These are phyloP conservation scores for Lagopus muta DNA, from an alignment of 2,113 vertebrate genomes.

Conservation along the genomic window DNA sequence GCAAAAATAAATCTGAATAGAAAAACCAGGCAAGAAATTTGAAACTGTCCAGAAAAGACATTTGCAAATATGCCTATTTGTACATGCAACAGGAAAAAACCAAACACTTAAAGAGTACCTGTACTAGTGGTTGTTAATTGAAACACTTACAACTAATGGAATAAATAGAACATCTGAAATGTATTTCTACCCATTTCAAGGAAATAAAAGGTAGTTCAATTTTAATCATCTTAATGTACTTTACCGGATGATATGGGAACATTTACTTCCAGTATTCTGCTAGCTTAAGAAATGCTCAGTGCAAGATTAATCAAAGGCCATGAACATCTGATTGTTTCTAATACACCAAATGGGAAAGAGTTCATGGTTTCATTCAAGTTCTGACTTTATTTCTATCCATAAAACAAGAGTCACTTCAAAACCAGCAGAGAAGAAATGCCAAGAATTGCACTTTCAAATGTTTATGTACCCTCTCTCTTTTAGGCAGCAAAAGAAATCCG, in stretches of 20 bases:
- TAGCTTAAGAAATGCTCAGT: neutral
- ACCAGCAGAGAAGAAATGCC: neutral
- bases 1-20: neutral
- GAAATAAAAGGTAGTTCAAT: neutral
- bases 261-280: neutral
- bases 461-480: neutral
- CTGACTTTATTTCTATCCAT: neutral
- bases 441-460: neutral
- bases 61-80: neutral
- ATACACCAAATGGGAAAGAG: neutral
- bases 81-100: neutral
- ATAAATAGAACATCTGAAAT: neutral
- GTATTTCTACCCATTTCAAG: neutral
- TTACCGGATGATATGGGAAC: neutral
- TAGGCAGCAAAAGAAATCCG: neutral
- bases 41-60: neutral
- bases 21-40: neutral
- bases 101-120: neutral
- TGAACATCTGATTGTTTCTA: neutral
- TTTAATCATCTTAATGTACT: slow-evolving; percentile 12
- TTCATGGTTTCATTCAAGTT: neutral
- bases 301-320: neutral
- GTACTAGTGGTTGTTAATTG: neutral
- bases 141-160: neutral
- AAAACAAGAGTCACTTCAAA: neutral